Conservation (phyloP, 2,888 invertebrate genomes). For the Thymelicus acteon region DNA sequence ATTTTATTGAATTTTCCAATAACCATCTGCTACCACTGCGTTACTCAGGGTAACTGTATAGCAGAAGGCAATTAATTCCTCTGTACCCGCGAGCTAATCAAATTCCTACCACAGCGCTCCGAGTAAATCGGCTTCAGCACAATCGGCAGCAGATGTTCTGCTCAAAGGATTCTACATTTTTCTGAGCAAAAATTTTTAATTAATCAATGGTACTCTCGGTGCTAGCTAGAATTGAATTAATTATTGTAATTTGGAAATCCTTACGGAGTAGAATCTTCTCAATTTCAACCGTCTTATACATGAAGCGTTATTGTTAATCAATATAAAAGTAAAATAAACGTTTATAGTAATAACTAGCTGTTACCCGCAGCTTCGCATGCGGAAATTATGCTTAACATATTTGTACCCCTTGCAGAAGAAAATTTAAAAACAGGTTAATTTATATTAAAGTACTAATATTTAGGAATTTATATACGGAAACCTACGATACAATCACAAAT, state of each 20-base stretch:
- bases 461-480: too few species aligned
- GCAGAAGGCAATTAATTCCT: conserved; percentile 15
- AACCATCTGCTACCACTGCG: not conserved
- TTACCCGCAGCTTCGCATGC: too few species aligned
- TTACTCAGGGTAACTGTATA: conserved; percentile 1
- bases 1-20: conserved; percentile 3
- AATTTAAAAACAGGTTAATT: too few species aligned
- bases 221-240: not conserved
- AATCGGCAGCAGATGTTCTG: conserved; percentile 21
- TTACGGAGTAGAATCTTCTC: not conserved
- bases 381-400: too few species aligned
- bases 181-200: conserved; percentile 13
- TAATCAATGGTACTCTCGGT: conserved; percentile 7
- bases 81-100: conserved; percentile 18
- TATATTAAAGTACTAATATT: too few species aligned
- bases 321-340: too few species aligned
- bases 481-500: too few species aligned
- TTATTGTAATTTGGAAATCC: not conserved
- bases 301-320: too few species aligned
- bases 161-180: conserved; percentile 15
- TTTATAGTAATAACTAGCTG: too few species aligned
- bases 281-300: not conserved
- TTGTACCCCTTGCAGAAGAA: too few species aligned
- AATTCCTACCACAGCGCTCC: conserved; percentile 19
- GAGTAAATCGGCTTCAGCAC: conserved; percentile 25